Evolutionary conservation across 2,888 invertebrate genomes (phyloP).

Genomic region (Xanthorhoe designata): DNA sequence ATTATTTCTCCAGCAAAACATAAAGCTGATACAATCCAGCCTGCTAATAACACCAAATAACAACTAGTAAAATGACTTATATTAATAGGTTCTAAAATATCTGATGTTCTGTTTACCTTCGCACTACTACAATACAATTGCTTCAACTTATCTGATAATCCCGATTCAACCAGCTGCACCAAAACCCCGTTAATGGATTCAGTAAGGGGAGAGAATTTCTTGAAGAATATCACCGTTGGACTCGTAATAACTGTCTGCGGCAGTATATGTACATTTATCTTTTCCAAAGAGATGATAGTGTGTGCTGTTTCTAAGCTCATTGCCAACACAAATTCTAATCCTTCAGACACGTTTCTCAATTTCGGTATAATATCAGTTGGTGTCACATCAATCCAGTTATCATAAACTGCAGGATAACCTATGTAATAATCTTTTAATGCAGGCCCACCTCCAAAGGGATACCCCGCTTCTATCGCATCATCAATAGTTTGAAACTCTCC

Average conservation of each 20-base stretch:
- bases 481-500: conserved; percentile 61
- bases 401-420: conserved; percentile 58
- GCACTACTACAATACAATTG: conserved; percentile 49
- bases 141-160: conserved; percentile 61
- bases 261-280: conserved; percentile 58
- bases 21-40: conserved; percentile 61
- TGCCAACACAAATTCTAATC: conserved; percentile 65
- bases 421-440: conserved; percentile 68
- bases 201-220: conserved; percentile 67
- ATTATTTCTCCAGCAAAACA: conserved; percentile 62
- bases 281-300: conserved; percentile 50
- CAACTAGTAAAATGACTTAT: conserved; percentile 68
- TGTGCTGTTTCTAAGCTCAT: conserved; percentile 60
- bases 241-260: conserved; percentile 56
- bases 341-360: conserved; percentile 56
- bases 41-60: conserved; percentile 61
- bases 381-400: conserved; percentile 61
- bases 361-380: conserved; percentile 52
- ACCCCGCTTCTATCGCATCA: conserved; percentile 61
- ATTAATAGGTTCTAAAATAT: conserved; percentile 55
- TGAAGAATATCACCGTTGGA: conserved; percentile 68
- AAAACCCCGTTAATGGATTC: conserved; percentile 58
- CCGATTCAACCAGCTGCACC: conserved; percentile 59
- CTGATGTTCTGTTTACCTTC: conserved; percentile 21
- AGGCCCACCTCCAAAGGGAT: conserved; percentile 65